Percentiles rank a stretch among this genome's conserved stretches.
Evolutionary conservation across 1,140 invertebrate genomes (phyloP).

Genomic region (Dreissena polymorpha): DNA sequence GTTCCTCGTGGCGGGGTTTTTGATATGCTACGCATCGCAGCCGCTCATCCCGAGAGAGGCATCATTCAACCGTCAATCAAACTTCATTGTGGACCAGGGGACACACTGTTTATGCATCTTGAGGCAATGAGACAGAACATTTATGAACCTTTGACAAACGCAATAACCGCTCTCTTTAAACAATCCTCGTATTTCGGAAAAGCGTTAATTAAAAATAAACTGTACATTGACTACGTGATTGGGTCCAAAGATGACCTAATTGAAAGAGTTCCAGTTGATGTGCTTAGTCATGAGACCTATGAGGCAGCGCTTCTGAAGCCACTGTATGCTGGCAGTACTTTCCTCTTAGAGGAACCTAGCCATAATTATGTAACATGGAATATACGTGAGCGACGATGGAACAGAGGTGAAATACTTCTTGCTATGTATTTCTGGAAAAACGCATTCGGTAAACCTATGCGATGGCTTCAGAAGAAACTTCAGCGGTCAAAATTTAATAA

Average conservation of each 20-base stretch:
- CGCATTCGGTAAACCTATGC: conserved; percentile 67
- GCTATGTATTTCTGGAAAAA: conserved; percentile 75
- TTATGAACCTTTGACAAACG: conserved; percentile 73
- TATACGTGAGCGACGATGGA: conserved; percentile 73
- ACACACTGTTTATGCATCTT: conserved; percentile 73
- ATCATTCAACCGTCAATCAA: conserved; percentile 58
- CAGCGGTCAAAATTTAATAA: conserved; percentile 63
- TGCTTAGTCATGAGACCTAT: conserved; percentile 76
- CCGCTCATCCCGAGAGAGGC: conserved; percentile 52
- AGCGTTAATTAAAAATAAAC: conserved; percentile 70
- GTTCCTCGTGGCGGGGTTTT: conserved; percentile 43
- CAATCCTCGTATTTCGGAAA: conserved; percentile 75
- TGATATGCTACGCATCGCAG: conserved; percentile 51
- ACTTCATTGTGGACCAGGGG: conserved; percentile 53
- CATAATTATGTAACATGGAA: conserved; percentile 76
- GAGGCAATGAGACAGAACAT: conserved; percentile 71
- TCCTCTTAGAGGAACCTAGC: conserved; percentile 69
- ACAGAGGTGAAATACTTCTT: conserved; percentile 72
- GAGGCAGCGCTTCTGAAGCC: conserved; percentile 72
- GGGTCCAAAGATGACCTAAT: conserved; percentile 67
- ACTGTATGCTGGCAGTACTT: conserved; percentile 68
- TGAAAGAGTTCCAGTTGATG: conserved; percentile 73
- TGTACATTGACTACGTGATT: conserved; percentile 73
- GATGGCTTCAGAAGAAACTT: conserved; percentile 67
- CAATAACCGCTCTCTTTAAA: conserved; percentile 64